These are phyloP conservation scores for Caenorhabditis sp. DNA, from an alignment of 2,888 invertebrate species.

Conservation along the genomic window DNA sequence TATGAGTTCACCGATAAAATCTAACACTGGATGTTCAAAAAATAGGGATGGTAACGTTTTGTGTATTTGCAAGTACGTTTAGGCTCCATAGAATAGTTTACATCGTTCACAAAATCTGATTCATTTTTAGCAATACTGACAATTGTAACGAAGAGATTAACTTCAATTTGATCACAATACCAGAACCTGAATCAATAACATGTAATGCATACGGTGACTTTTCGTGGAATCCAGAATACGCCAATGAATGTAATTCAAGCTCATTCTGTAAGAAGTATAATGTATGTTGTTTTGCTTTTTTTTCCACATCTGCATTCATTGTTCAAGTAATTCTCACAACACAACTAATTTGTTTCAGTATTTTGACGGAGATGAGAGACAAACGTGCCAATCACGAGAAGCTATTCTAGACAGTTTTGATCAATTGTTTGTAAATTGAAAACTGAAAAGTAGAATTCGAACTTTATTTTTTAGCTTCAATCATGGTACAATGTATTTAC, in stretches of 20 bases:
- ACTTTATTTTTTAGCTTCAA: no score
- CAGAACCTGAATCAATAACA: neutral
- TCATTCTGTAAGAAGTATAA: no score
- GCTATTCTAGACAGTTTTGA: neutral
- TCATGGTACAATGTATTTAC: no score
- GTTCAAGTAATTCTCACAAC: no score
- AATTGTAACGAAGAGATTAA: conserved; percentile 11
- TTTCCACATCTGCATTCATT: no score
- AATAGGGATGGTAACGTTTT: neutral
- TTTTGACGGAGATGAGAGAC: no score
- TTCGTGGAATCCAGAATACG: no score
- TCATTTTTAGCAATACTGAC: conserved; percentile 5
- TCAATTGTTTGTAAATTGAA: conserved; percentile 7
- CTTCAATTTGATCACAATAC: neutral
- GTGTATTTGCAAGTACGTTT: conserved; percentile 9
- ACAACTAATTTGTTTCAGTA: no score
- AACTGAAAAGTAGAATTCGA: no score
- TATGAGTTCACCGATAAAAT: conserved; percentile 9
- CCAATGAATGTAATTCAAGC: no score
- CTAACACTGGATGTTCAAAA: neutral
- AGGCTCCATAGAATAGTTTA: no score
- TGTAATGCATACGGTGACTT: neutral
- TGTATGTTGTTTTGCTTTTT: no score
- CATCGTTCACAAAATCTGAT: neutral
- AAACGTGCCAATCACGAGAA: neutral